Evolutionary conservation across 2,888 invertebrate species (phyloP).

Genomic region (Tetragnatha montana): DNA sequence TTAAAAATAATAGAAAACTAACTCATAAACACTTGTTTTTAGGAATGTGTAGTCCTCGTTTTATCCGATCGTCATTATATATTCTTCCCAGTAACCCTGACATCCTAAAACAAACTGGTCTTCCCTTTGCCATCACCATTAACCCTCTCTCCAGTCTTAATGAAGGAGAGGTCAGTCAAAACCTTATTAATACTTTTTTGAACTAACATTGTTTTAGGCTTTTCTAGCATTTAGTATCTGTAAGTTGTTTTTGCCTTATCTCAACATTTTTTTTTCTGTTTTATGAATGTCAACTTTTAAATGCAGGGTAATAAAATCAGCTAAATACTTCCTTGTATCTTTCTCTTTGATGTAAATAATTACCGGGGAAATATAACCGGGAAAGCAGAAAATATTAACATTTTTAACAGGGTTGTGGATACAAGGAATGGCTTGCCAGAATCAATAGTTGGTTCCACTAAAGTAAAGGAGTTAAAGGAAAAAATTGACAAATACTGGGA

Average conservation of each 20-base stretch:
- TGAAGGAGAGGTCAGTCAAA: constrained; percentile 71
- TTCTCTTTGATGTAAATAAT: neutral
- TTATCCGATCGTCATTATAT: constrained; percentile 93
- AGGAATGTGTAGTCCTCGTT: constrained; percentile 66
- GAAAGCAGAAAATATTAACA: no score
- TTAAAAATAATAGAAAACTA: no score
- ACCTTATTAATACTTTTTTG: neutral
- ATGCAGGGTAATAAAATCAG: neutral
- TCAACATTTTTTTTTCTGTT: neutral
- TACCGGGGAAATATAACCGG: no score
- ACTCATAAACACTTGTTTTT: neutral
- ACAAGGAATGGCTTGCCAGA: no score
- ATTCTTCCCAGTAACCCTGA: constrained; percentile 94
- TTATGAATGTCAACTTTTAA: neutral
- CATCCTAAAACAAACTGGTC: constrained; percentile 93
- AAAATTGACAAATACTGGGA: no score
- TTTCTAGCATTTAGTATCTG: no score
- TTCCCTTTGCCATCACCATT: constrained; percentile 94
- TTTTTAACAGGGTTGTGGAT: no score
- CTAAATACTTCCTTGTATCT: neutral
- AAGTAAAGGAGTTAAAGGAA: no score
- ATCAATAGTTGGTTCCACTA: no score
- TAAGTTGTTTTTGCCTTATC: neutral
- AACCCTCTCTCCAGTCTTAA: constrained; percentile 82
- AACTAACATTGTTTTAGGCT: no score